Evolutionary conservation across 2,888 invertebrate species (phyloP), one percentile per base, ranked within the genome.

Genomic region (Amphimallon solstitiale): DNA sequence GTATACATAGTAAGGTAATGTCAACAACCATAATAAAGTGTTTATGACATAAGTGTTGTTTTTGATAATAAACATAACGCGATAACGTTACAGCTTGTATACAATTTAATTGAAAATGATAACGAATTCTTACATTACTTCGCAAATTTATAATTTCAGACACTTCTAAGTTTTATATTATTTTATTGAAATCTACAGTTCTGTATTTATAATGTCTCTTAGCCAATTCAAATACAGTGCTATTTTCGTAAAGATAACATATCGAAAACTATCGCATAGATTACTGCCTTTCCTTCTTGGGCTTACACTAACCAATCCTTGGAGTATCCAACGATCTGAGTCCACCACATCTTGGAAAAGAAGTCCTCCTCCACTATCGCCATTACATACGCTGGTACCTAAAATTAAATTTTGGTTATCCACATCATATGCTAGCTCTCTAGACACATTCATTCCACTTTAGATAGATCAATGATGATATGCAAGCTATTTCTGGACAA

Each of bases 331-430:
- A 70, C 68, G 68, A 1, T 67, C 69, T 3, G 43, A n/a, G 38
- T 73, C 66, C 29, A 82, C 82, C 34, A 80, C 70, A 1, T 79
- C 80, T 17, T 82, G 81, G 38, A 87, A 78, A 0, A 85, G 81
- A 1, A 89, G 79, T 14, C 89, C 89, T 12, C 88, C 88, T 0
- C 89, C 89, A 68, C 88, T 88, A 73, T 89, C 89, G 0, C 89
- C 89, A 74, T 88, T 88, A 45, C 88, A 86, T 17, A 87, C 87
- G 40, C 86, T 86, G 6, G 84, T 83, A 10, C 84, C 86, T 86
- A 74, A 12, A 78, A 69, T 48, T 19, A 23, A 15, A 48, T 48
- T 49, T 49, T 34, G 46, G 1, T 1, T 7, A 12, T 15, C 9
- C 2, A 34, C 9, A 12, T 7, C 19, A 61, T 37, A 34, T 23